Evolutionary conservation across 2,888 invertebrate species (phyloP).

Genomic region (Habrosyne pyritoides): DNA sequence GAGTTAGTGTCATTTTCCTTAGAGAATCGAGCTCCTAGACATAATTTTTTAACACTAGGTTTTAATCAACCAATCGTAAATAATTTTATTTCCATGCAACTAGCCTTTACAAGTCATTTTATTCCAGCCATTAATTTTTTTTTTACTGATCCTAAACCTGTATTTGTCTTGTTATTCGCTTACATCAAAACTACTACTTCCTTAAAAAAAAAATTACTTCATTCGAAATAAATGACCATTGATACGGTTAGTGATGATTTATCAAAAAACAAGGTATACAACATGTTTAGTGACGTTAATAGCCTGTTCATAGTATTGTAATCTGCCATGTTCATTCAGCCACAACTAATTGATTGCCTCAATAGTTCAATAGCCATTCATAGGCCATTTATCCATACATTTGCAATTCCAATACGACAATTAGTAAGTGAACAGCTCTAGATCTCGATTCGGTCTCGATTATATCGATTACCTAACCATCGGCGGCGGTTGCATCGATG

Average conservation of each 20-base stretch:
- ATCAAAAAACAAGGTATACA: neutral
- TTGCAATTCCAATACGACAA: conserved; percentile 1
- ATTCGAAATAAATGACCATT: too few relatives aligned
- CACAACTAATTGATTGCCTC: neutral
- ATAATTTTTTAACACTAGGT: too few relatives aligned
- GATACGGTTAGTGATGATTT: neutral
- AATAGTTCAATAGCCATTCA: conserved; percentile 9
- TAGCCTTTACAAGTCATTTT: too few relatives aligned
- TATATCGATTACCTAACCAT: conserved; percentile 51
- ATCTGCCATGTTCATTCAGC: conserved; percentile 1
- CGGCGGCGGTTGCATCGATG: conserved; percentile 37
- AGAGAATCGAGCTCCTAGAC: too few relatives aligned
- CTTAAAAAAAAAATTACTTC: too few relatives aligned
- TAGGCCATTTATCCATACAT: neutral
- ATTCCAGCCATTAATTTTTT: too few relatives aligned
- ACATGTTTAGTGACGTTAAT: neutral
- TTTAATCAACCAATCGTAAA: too few relatives aligned
- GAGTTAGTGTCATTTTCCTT: too few relatives aligned
- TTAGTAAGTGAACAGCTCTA: conserved; percentile 17
- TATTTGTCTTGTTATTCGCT: too few relatives aligned
- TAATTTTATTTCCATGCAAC: too few relatives aligned
- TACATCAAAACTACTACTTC: too few relatives aligned
- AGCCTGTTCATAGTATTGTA: neutral
- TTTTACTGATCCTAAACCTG: too few relatives aligned
- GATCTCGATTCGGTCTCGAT: conserved; percentile 35